Conservation (phyloP, 2,797 vertebrate species). For the Channa striata region DNA sequence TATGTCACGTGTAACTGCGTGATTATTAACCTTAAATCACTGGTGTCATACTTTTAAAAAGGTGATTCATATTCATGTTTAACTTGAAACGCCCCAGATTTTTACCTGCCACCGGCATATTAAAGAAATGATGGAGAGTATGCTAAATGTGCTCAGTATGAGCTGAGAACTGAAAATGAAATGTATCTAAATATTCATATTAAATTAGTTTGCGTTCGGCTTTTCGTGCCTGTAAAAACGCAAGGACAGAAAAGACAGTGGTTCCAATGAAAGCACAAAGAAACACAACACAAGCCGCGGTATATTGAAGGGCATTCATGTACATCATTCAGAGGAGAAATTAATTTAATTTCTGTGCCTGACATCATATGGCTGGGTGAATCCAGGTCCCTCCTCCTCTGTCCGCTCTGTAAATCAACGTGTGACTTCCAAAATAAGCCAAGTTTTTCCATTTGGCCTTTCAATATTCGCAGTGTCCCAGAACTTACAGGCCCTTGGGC, state of each 20-base stretch:
- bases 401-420: conserved; percentile 15
- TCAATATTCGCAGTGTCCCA: neutral
- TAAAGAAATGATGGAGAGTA: neutral
- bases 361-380: neutral
- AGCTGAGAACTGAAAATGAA: neutral
- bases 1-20: neutral
- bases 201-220: neutral
- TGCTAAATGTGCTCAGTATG: conserved; percentile 31
- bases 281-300: too few relatives aligned
- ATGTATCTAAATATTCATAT: conserved; percentile 25
- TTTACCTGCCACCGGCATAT: too few relatives aligned
- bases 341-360: conserved; percentile 13
- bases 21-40: conserved; percentile 13
- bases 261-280: conserved; percentile 46
- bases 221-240: conserved; percentile 12
- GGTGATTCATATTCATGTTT: conserved; percentile 15
- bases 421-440: neutral
- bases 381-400: neutral
- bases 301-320: conserved; percentile 30
- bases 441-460: conserved; percentile 4
- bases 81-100: neutral
- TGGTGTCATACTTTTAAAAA: neutral
- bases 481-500: neutral
- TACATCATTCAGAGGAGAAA: conserved; percentile 35
- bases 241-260: conserved; percentile 3